phyloP scores from a whole-genome alignment of 92 coral and sea anemone species.

The Montipora capitata region DNA sequence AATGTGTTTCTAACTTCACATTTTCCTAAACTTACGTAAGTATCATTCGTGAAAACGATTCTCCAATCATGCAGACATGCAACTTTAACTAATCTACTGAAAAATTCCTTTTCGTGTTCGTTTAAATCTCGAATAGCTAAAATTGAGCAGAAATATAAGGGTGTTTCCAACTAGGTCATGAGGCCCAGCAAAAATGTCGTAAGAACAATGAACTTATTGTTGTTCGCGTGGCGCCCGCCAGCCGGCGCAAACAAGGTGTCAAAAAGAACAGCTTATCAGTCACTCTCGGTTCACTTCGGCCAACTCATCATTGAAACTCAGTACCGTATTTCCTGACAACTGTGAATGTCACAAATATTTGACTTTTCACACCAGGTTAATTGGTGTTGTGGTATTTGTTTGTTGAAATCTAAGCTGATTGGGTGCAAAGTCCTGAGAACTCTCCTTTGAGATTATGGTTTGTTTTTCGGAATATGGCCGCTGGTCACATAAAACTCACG shows the following conservation, averaged over 20 bases:
- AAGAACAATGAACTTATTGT: not conserved
- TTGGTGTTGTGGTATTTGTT: not conserved
- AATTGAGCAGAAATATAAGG: too few species aligned
- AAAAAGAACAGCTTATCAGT: slow-evolving; percentile 16
- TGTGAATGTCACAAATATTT: slow-evolving; percentile 24
- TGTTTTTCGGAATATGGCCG: too few species aligned
- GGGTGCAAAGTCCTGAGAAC: not conserved
- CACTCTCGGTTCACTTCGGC: not conserved
- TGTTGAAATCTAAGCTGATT: not conserved
- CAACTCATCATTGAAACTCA: not conserved
- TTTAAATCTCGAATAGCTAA: too few species aligned
- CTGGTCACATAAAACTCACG: too few species aligned
- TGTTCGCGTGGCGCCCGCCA: slow-evolving; percentile 29
- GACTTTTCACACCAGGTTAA: not conserved
- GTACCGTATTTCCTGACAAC: slow-evolving; percentile 14
- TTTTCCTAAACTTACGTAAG: too few species aligned
- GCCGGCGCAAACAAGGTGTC: slow-evolving; percentile 48
- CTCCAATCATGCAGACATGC: too few species aligned
- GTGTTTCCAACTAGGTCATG: too few species aligned
- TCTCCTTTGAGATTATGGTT: too few species aligned
- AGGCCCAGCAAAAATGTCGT: not conserved
- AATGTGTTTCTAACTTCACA: too few species aligned
- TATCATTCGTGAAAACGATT: too few species aligned
- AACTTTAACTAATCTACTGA: too few species aligned
- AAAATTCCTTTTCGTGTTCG: too few species aligned